Base-by-base conservation (phyloP, 1,140 invertebrate genomes). In the Drosophila lowei region DNA sequence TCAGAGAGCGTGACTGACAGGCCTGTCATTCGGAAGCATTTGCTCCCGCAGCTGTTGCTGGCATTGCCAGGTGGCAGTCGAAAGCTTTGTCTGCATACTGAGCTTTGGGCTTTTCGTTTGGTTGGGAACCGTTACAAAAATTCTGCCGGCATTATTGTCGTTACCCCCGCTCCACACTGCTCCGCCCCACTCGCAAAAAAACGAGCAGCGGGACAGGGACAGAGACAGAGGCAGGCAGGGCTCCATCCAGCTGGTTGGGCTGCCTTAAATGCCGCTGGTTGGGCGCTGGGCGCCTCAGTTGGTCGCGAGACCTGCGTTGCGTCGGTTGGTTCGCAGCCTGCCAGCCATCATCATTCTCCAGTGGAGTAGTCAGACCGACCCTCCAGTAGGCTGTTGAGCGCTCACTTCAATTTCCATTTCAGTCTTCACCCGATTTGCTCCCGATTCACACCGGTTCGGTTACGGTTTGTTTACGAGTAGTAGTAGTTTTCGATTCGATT, bases 261-360 rank as follows among this genome's bases (percentile, higher is more conserved):
- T 65, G 65, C 72, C 67, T 88, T 89, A 88, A 88, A 88, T 83
- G 84, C 48, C 66, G 65, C 57, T 77, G 75, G 61, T 44, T 57
- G 42, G 50, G 67, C 55, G 67, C 49, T 43, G 42, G 47, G 67
- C 63, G 72, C 79, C 63, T 89, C 83, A 88, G 83, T 88, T 83
- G 84, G 83, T 89, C 83, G 83, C 84, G 83, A 70, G 84, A 83
- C 83, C 34, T 83, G 84, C 84, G 67, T 70, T 67, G 77, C 73
- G 77, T 86, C 78, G 70, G 72, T 72, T 72, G 34, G 34, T 38
- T 38, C 34, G 34, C 11, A 64, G 68, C 30, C 62, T 48, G 5
- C 30, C 49, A 52, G 11, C 8, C 8, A 38, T 61, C 52, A 61
- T 42, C 56, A 28, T 23, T 1, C 9, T 34, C 9, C 9, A 11